These are phyloP conservation scores for Antheraea mylitta DNA, from an alignment of 1,140 invertebrate genomes.

Conservation along the genomic window DNA sequence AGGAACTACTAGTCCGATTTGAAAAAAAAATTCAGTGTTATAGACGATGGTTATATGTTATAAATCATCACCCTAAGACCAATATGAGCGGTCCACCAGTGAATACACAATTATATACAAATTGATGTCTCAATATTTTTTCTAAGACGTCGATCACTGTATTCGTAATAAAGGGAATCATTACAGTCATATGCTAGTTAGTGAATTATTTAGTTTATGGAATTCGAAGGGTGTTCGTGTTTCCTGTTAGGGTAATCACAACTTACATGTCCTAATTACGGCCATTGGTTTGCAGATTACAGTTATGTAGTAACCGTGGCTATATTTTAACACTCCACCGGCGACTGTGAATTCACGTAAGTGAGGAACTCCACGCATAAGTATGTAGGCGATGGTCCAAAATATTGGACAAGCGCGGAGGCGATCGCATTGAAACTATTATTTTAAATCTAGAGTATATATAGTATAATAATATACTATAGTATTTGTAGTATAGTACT, in stretches of 20 bases:
- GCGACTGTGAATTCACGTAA: neutral
- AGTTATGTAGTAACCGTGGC: constrained; percentile 2
- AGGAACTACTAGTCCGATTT: too few relatives aligned
- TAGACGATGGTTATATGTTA: too few relatives aligned
- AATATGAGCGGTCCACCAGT: too few relatives aligned
- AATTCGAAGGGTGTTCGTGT: neutral
- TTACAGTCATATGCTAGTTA: neutral
- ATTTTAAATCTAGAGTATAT: neutral
- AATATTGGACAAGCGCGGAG: neutral
- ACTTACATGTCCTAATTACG: neutral
- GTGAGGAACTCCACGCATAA: neutral
- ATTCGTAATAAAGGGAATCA: too few relatives aligned
- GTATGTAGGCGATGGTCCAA: neutral
- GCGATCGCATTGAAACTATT: neutral
- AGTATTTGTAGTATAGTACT: too few relatives aligned
- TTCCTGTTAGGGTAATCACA: neutral
- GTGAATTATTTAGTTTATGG: neutral
- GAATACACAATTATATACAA: too few relatives aligned
- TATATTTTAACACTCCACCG: constrained; percentile 19
- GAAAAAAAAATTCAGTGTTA: too few relatives aligned
- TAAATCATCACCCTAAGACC: too few relatives aligned
- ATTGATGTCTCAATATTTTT: too few relatives aligned
- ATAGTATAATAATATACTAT: neutral
- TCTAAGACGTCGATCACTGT: too few relatives aligned
- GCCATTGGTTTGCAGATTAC: constrained; percentile 4